Base-by-base conservation (phyloP, 2,113 vertebrate genomes). In the Sylvilagus bachmani region DNA sequence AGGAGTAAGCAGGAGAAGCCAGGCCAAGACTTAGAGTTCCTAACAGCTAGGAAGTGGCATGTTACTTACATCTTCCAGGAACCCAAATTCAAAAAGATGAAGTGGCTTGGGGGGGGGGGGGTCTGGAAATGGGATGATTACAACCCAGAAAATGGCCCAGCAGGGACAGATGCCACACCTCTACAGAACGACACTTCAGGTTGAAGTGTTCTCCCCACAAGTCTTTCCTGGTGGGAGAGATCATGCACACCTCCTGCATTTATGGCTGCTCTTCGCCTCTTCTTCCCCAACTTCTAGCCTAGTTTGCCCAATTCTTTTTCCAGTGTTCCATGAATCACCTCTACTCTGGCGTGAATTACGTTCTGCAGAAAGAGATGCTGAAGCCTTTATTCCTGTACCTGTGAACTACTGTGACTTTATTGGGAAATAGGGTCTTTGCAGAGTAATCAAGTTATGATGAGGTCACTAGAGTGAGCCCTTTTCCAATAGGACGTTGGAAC, bases 181-280 rank as follows among this genome's bases (percentile, higher is more conserved):
- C 38, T 70, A 19, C 22, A 19, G 78, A 44, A 44, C 44, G 61
- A n/a, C 49, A n/a, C 38, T 49, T 38, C 10, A 69, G 10, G 22
- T 19, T 29, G n/a, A 69, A 55, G 27, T 51, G 14, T 58, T n/a
- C 13, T 11, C 51, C 79, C 10, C 51, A 25, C 21, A 70, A 53
- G 58, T 71, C 83, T 88, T 86, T 44, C 17, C 38, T 17, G 25
- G 31, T 1, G 10, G 69, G 6, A 10, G 36, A 25, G 29, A 29
- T 84, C 62, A 10, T 12, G 17, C 27, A 3, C 49, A 4, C 29
- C 22, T 29, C 10, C 12, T 25, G 1, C 13, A 7, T 5, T 8
- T 2, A 31, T 0, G 0, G 19, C 55, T 29, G 62, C 29, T 17
- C 17, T 25, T 61, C 25, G 0, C 1, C 22, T 11, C 66, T 22